phyloP scores from a whole-genome alignment of 2,113 vertebrate species.

The Bambusicola thoracicus region DNA sequence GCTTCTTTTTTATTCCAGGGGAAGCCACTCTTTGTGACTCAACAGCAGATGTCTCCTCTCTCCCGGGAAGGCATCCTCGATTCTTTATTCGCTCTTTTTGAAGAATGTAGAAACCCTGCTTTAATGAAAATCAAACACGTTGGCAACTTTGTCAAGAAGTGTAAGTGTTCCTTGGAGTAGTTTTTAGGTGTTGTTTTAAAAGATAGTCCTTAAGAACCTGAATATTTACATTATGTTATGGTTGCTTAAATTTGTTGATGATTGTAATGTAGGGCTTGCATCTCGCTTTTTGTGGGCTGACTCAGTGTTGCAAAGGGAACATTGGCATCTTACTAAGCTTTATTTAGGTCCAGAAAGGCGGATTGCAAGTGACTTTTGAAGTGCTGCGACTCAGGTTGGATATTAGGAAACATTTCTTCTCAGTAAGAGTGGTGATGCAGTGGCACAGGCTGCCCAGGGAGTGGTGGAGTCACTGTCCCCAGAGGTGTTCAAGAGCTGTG shows the following conservation, averaged over 20 bases:
- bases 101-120: slow-evolving; percentile 89
- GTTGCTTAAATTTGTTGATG: background rate
- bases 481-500: no score
- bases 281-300: background rate
- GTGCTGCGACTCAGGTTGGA: background rate
- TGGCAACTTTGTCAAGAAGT: slow-evolving; percentile 92
- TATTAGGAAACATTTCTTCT: no score
- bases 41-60: slow-evolving; percentile 83
- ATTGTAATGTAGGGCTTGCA: background rate
- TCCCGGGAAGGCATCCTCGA: slow-evolving; percentile 92
- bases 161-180: slow-evolving; percentile 78
- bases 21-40: slow-evolving; percentile 80
- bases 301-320: background rate
- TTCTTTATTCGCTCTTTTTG: slow-evolving; percentile 89
- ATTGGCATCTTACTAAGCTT: background rate
- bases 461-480: no score
- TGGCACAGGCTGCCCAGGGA: no score
- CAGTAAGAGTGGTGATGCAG: no score
- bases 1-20: slow-evolving; percentile 84
- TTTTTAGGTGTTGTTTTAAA: background rate
- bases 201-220: background rate
- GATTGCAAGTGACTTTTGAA: background rate
- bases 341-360: background rate
- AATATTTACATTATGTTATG: background rate
- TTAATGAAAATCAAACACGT: slow-evolving; percentile 92